phyloP scores from a whole-genome alignment of 2,113 vertebrate species.

The Sisor rabdophorus region DNA sequence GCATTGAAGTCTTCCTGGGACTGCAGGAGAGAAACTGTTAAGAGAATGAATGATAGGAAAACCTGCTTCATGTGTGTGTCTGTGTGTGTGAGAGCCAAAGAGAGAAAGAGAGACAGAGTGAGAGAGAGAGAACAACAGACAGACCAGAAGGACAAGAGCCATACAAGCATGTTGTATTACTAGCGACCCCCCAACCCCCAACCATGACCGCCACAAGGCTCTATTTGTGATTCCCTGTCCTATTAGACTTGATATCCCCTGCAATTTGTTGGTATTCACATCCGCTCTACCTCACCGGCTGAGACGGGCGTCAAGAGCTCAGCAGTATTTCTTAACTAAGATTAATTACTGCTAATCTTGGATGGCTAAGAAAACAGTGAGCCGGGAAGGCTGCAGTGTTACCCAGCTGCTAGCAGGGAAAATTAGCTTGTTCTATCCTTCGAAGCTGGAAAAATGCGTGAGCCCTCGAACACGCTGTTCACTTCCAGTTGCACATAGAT shows the following conservation, averaged over 20 bases:
- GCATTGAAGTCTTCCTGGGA: not conserved
- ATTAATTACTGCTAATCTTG: constrained; percentile 47
- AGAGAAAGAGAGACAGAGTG: too few species aligned
- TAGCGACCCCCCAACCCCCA: not conserved
- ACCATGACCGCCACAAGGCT: constrained; percentile 9
- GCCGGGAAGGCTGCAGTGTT: constrained; percentile 44
- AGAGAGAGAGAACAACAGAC: too few species aligned
- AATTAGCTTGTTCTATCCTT: constrained; percentile 37
- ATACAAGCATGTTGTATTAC: constrained; percentile 1
- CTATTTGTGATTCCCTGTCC: not conserved
- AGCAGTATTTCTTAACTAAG: constrained; percentile 47
- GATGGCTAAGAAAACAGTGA: constrained; percentile 34
- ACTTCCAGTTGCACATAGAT: constrained; percentile 41
- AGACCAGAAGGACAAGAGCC: not conserved
- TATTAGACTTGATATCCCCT: constrained; percentile 2
- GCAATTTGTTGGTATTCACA: constrained; percentile 24
- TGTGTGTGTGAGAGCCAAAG: too few species aligned
- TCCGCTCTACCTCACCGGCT: constrained; percentile 7
- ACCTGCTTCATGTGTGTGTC: not conserved
- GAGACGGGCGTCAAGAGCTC: constrained; percentile 41
- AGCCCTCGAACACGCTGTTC: constrained; percentile 24
- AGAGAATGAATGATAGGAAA: not conserved
- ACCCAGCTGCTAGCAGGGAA: constrained; percentile 37
- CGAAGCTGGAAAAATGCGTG: constrained; percentile 22
- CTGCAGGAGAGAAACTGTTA: not conserved